Conservation (phyloP, 1,140 invertebrate genomes). For the Pachyrhynchus sulphureomaculatus region DNA sequence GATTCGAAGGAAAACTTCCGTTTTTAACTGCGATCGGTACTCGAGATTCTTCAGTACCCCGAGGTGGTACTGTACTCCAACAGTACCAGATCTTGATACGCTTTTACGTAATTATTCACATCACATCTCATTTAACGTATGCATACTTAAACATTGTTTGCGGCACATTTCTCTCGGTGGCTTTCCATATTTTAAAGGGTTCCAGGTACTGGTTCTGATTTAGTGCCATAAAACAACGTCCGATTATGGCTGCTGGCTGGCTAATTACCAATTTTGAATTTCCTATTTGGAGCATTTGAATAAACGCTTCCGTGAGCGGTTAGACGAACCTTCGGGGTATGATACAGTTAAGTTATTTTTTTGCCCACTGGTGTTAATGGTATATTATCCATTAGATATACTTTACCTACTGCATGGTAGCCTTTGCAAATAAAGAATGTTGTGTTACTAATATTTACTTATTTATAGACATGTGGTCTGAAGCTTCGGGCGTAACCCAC, state of each 20-base stretch:
- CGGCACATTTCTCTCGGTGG: not conserved
- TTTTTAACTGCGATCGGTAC: not conserved
- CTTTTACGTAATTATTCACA: conserved; percentile 14
- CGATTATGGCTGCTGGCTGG: conserved; percentile 1
- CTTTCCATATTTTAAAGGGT: conserved; percentile 1
- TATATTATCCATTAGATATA: no score
- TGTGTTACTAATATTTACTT: no score
- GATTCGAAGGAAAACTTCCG: conserved; percentile 3
- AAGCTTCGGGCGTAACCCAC: no score
- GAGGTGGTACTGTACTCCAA: not conserved
- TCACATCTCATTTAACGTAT: conserved; percentile 19
- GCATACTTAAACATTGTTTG: conserved; percentile 13
- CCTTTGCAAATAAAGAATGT: no score
- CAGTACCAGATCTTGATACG: not conserved
- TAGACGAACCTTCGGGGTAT: not conserved
- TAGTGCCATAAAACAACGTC: conserved; percentile 6
- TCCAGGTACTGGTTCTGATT: no score
- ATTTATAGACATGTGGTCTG: no score
- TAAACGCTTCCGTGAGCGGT: not conserved
- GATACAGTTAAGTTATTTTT: not conserved
- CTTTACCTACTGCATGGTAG: no score
- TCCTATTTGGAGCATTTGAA: conserved; percentile 11
- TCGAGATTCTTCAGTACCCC: not conserved
- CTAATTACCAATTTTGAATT: conserved; percentile 21
- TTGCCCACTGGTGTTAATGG: no score